Conservation (phyloP, 2,797 vertebrate species). For the Chromobotia macracanthus region DNA sequence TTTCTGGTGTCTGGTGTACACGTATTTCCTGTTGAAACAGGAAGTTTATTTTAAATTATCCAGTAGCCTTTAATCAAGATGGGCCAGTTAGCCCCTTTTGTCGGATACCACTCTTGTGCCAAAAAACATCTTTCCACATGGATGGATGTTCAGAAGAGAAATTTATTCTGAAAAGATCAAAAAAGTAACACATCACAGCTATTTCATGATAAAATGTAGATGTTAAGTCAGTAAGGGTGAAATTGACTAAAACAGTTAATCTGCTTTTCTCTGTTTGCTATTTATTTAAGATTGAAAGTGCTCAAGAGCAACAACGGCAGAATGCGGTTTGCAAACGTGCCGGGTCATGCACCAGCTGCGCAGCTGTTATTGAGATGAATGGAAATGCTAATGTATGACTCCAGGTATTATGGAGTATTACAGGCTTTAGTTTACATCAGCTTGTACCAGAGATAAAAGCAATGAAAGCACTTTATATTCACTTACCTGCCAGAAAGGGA, state of each 20-base stretch:
- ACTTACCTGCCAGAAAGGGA: background rate
- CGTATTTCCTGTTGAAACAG: background rate
- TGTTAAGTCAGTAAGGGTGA: too few relatives aligned
- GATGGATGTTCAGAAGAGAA: too few relatives aligned
- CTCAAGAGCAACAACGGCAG: background rate
- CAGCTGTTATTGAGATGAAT: slow-evolving; percentile 14
- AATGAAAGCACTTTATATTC: background rate
- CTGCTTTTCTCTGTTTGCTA: background rate
- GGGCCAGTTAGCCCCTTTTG: too few relatives aligned
- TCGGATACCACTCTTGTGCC: too few relatives aligned
- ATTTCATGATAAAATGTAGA: too few relatives aligned
- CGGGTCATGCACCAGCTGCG: background rate
- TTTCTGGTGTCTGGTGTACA: background rate
- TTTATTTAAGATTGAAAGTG: background rate
- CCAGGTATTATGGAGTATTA: background rate
- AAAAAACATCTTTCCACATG: too few relatives aligned
- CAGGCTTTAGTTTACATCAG: slow-evolving; percentile 10
- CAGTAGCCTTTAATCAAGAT: too few relatives aligned
- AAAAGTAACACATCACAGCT: too few relatives aligned
- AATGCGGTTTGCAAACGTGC: background rate
- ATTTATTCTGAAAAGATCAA: too few relatives aligned
- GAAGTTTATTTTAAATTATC: too few relatives aligned
- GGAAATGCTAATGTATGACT: background rate
- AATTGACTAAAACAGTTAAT: too few relatives aligned
- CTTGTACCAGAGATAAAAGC: background rate